phyloP scores from a whole-genome alignment of 2,113 vertebrate species.

The Semnopithecus entellus region DNA sequence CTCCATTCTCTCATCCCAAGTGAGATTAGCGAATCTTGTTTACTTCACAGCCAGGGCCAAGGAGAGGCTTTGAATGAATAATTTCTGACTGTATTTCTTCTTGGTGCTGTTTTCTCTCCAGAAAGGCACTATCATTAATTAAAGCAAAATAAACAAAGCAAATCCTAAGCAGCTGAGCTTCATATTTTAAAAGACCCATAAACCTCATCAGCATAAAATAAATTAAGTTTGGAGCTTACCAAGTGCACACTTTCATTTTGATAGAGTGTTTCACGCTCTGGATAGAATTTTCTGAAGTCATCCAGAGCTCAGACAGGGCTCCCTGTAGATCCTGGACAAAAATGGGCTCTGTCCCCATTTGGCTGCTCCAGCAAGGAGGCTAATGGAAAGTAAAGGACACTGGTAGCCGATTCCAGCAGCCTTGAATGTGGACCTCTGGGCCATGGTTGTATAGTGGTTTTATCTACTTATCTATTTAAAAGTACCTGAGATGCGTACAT shows the following conservation, averaged over 20 bases:
- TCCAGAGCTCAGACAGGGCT: background rate
- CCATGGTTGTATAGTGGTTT: background rate
- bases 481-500: background rate
- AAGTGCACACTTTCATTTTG: background rate
- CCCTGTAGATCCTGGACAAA: background rate
- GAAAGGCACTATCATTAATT: constrained; percentile 72
- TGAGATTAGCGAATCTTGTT: background rate
- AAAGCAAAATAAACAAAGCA: constrained; percentile 56
- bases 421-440: background rate
- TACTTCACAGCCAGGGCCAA: background rate
- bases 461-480: background rate
- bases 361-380: background rate
- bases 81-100: constrained; percentile 17
- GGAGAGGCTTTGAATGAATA: constrained; percentile 8
- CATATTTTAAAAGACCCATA: constrained; percentile 52
- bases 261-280: background rate
- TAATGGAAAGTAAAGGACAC: background rate
- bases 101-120: constrained; percentile 33
- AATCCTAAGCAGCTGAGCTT: constrained; percentile 66
- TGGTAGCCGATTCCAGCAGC: background rate
- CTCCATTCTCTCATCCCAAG: background rate
- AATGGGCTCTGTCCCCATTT: background rate
- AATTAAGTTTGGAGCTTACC: constrained; percentile 58
- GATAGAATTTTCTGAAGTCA: background rate
- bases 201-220: constrained; percentile 66